Percentiles rank a stretch among this genome's conserved stretches.
Conservation (phyloP, 37 sponge, comb jelly and placozoan species). For the Ephydatia muelleri region DNA sequence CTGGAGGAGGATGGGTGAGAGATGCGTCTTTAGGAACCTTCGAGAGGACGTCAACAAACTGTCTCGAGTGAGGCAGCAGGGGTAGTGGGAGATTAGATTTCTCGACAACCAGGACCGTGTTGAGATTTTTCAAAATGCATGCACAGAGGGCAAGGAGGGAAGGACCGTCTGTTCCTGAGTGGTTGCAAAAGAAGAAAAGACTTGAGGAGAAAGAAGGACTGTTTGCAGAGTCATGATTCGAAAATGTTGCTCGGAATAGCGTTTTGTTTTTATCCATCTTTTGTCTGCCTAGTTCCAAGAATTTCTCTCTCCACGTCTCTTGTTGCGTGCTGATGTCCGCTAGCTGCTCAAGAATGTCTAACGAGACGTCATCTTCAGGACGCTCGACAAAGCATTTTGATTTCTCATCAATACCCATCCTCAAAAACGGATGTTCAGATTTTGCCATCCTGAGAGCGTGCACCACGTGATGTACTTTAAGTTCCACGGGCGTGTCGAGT, state of each 20-base stretch:
- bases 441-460: neutral
- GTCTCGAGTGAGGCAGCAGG: neutral
- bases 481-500: neutral
- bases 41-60: neutral
- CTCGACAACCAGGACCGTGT: neutral
- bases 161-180: neutral
- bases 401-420: neutral
- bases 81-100: neutral
- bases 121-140: neutral
- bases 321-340: neutral
- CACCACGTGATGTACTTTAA: neutral
- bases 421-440: neutral
- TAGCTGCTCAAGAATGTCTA: neutral
- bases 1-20: neutral
- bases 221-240: neutral
- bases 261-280: neutral
- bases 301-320: neutral
- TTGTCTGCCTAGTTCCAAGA: neutral
- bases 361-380: neutral
- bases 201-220: neutral
- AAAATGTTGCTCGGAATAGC: neutral
- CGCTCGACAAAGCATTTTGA: neutral
- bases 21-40: neutral
- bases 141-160: neutral
- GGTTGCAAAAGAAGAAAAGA: neutral